Evolutionary conservation across 2,797 vertebrate genomes (phyloP).

Genomic region (Megalops cyprinoides): DNA sequence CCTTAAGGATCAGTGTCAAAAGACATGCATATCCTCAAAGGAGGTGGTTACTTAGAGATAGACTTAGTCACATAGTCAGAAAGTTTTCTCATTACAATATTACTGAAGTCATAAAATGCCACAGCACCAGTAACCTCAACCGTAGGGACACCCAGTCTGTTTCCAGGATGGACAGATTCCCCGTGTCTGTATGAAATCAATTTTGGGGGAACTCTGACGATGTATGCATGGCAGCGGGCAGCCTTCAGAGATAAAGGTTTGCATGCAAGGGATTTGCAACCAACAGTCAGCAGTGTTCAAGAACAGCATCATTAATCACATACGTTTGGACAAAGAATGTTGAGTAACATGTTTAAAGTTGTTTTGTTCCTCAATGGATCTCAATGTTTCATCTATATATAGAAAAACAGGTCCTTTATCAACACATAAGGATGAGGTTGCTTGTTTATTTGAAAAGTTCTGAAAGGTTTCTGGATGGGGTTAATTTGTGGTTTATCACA

Average conservation of each 20-base stretch:
- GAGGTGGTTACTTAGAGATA: not conserved
- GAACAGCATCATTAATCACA: no score
- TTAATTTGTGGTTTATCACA: no score
- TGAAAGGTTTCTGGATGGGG: no score
- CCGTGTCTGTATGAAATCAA: not conserved
- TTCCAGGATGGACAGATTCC: not conserved
- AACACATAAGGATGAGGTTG: no score
- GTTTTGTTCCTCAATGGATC: no score
- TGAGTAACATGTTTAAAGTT: no score
- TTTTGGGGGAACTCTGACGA: conserved; percentile 5
- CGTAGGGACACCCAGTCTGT: not conserved
- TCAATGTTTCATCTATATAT: no score
- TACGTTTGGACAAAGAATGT: no score
- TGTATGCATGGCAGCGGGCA: not conserved
- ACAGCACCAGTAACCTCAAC: not conserved
- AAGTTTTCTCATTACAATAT: not conserved
- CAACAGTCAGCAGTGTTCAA: not conserved
- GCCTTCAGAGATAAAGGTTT: not conserved
- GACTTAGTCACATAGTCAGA: not conserved
- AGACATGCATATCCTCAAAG: not conserved
- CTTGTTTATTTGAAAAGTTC: no score
- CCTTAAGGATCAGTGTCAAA: not conserved
- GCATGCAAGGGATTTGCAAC: not conserved
- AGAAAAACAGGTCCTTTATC: no score
- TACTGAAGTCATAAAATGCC: not conserved